Conservation (phyloP, 92 coral and sea anemone genomes). For the Umimayanthus chanpuru region DNA sequence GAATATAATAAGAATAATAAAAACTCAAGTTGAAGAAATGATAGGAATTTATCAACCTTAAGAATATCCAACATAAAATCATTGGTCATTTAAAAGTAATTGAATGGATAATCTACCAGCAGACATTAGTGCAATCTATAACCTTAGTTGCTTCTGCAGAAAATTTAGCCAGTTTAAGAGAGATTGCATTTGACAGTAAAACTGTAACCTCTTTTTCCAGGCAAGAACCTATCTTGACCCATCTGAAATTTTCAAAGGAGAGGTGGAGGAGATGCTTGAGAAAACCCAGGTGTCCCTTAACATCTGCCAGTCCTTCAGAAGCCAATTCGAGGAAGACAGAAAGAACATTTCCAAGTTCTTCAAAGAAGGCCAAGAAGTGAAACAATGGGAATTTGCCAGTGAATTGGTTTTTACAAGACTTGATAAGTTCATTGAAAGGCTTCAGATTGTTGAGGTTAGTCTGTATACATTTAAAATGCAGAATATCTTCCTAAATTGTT, state of each 20-base stretch:
- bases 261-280: slow-evolving; percentile 91
- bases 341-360: slow-evolving; percentile 84
- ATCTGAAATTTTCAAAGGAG: slow-evolving; percentile 95
- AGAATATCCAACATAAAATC: too few species aligned
- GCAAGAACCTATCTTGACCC: slow-evolving; percentile 95
- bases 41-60: too few species aligned
- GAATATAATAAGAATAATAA: too few species aligned
- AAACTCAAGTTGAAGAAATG: too few species aligned
- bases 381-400: slow-evolving; percentile 96
- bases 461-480: neutral
- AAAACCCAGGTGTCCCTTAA: slow-evolving; percentile 81
- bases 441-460: slow-evolving; percentile 87
- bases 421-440: slow-evolving; percentile 89
- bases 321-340: slow-evolving; percentile 83
- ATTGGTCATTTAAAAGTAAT: too few species aligned
- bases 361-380: slow-evolving; percentile 86
- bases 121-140: too few species aligned
- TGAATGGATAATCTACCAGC: too few species aligned
- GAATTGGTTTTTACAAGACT: slow-evolving; percentile 92
- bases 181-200: too few species aligned
- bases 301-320: slow-evolving; percentile 79
- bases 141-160: too few species aligned
- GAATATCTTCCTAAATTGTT: neutral
- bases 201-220: slow-evolving; percentile 41
- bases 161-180: neutral